Evolutionary conservation across 2,113 vertebrate genomes (phyloP), one percentile per base, ranked within the genome.

Genomic region (Abramis brama): DNA sequence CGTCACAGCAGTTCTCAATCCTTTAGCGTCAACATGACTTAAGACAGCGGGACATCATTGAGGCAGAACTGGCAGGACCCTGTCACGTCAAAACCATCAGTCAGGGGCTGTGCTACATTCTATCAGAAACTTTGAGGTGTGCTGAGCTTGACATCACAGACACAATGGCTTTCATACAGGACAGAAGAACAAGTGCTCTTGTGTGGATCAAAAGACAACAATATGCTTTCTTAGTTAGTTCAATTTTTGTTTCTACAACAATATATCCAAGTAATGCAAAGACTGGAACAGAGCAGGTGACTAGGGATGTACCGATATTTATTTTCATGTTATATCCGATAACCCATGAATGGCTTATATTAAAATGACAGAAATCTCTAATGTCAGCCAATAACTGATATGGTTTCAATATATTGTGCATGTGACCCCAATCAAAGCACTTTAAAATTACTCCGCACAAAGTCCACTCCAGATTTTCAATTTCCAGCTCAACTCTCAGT

Each of bases 11-110:
- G 89, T 89, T 62, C 91, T 92, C 90, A 91, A 92, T 92, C 93
- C 85, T 90, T 93, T 92, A 94, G 90, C 84, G 85, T 7, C 55
- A 73, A 81, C 21, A 89, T 33, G 89, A 92, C 89, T 91, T 92
- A 91, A 95, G 92, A 86, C 92, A 91, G 92, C 89, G 89, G 90
- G 88, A 82, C 79, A 15, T 62, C 50, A 74, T 52, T 71, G 89
- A 92, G 92, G 89, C 90, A 71, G 82, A 88, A 89, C 89, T 91
- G 90, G 92, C 93, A 92, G 91, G 80, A 66, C 4, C 85, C 93
- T 93, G 93, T 95, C 93, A 94, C 33, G 92, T 95, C 89, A 59
- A 83, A 91, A 87, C 74, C 88, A 79, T 94, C 92, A 91, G 89
- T 0, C 85, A 82, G 70, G 76, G 83, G 43, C 79, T 86, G 60